phyloP scores from a whole-genome alignment of 1,140 invertebrate genomes.

The Diorhabda sublineata region DNA sequence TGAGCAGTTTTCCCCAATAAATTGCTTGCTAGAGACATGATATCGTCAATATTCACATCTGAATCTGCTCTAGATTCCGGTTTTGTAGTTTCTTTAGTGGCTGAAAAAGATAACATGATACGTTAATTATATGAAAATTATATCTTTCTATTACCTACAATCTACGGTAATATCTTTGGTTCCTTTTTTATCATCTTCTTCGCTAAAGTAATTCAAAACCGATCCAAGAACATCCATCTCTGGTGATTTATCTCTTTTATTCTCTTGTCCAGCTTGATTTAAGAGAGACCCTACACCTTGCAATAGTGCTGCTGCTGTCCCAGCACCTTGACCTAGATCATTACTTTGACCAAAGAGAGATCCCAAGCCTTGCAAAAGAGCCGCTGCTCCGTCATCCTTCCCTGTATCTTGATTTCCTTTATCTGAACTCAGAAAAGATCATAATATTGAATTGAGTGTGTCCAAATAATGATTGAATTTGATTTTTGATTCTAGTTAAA shows the following conservation, averaged over 20 bases:
- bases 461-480: no score
- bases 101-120: not conserved
- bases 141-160: not conserved
- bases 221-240: not conserved
- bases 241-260: not conserved
- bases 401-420: not conserved
- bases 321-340: conserved; percentile 16
- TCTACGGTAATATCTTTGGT: not conserved
- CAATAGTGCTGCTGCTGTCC: conserved; percentile 32
- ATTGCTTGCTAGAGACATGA: conserved; percentile 24
- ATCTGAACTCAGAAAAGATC: no score
- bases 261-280: not conserved
- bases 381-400: not conserved
- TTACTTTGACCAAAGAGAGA: conserved; percentile 20
- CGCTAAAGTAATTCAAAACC: not conserved
- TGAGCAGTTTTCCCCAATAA: not conserved
- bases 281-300: conserved; percentile 46
- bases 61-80: conserved; percentile 3
- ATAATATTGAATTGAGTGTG: no score
- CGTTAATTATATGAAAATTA: not conserved
- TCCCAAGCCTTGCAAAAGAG: conserved; percentile 18
- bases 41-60: conserved; percentile 28
- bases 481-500: no score
- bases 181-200: not conserved
- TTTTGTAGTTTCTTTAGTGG: conserved; percentile 5